Percentiles rank a stretch among this genome's conserved stretches.
Evolutionary conservation across 2,888 invertebrate genomes (phyloP).

Genomic region (Galerucella calmariensis): DNA sequence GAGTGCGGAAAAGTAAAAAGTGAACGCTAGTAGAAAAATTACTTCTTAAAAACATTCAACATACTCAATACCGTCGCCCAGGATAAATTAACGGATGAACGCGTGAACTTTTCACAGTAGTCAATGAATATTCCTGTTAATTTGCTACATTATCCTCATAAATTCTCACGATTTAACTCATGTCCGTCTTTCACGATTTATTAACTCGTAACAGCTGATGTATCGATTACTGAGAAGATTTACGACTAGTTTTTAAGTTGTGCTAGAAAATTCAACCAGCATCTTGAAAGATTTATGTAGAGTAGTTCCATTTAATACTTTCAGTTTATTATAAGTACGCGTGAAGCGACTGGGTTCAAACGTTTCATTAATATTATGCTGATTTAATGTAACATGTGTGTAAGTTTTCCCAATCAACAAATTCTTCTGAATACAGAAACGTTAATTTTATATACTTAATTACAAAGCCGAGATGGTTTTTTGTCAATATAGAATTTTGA

Average conservation of each 20-base stretch:
- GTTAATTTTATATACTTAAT: neutral
- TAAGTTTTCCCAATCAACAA: neutral
- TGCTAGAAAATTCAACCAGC: constrained; percentile 2
- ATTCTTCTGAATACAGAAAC: neutral
- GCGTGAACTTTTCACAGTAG: neutral
- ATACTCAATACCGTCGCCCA: neutral
- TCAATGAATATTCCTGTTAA: constrained; percentile 1
- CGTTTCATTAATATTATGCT: neutral
- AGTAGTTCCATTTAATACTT: neutral
- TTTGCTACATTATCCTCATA: neutral
- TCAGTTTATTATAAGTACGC: neutral
- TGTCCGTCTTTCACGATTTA: constrained; percentile 25
- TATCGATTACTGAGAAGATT: constrained; percentile 21
- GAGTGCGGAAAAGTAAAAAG: no score
- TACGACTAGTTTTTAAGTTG: constrained; percentile 5
- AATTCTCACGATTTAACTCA: constrained; percentile 8
- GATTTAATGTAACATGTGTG: neutral
- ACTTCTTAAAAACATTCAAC: no score
- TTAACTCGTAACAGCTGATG: constrained; percentile 20
- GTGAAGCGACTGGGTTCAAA: neutral
- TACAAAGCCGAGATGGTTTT: no score
- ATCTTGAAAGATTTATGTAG: constrained; percentile 14
- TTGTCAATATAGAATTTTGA: no score
- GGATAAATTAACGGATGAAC: neutral
- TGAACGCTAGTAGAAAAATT: no score